Evolutionary conservation across 2,888 invertebrate genomes (phyloP), one percentile per base, ranked within the genome.

Genomic region (Eupithecia centaureata): DNA sequence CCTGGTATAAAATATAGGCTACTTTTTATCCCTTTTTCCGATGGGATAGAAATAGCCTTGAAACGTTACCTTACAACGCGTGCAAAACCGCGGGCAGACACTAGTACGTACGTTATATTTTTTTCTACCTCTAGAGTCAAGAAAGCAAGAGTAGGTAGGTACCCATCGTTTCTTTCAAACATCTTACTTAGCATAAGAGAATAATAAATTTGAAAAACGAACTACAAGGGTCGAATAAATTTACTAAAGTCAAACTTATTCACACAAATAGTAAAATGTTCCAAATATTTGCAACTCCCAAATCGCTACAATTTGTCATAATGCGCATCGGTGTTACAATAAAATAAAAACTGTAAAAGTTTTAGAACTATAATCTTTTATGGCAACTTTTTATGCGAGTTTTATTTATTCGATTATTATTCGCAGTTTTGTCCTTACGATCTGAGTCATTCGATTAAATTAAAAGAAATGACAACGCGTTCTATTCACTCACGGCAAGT

Each of bases 401-500:
- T 22, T 22, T 22, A 57, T 65, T 65, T 52, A 61, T 65, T 54
- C 27, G 28, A 22, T 22, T 7, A 33, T 32, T 57, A n/a, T 32
- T 32, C 32, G 54, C 54, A 57, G 18, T 57, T 13, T 22, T 57
- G 30, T 5, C 27, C 27, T 52, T 27, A 52, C 52, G 47, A 47
- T 22, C 30, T 66, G 65, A 65, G 15, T 71, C 70, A 67, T 67
- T 65, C 61, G 59, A 12, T 65, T 60, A 69, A 67, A 68, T 74
- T 70, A 68, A 70, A 73, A 72, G 68, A 64, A 70, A 75, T 74
- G 75, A 74, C 72, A 67, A 61, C 70, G 66, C 67, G 63, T 51
- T 33, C 51, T 57, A 68, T 69, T 73, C 73, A 61, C 68, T 71
- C 72, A 73, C 70, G 72, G 71, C 74, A 63, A 33, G 42, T 65